Percentiles rank a stretch among this genome's conserved stretches.
These are phyloP conservation scores for Trichoplusia ni DNA, from an alignment of 1,140 invertebrate species.

Conservation along the genomic window DNA sequence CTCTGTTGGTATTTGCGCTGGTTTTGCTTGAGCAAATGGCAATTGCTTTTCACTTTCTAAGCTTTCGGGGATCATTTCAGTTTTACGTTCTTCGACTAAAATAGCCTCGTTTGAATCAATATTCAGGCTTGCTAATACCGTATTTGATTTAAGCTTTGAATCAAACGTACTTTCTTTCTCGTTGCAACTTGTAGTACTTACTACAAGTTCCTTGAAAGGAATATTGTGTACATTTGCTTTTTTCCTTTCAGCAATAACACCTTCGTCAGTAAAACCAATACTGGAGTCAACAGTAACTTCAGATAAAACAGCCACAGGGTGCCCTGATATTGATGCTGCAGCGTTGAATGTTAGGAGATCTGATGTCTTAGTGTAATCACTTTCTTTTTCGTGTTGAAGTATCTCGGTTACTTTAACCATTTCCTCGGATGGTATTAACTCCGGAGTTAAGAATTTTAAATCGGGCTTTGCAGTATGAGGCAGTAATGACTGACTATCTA, in stretches of 20 bases:
- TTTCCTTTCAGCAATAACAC: slow-evolving; percentile 30
- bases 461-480: slow-evolving; percentile 43
- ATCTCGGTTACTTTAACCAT: slow-evolving; percentile 58
- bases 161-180: slow-evolving; percentile 61
- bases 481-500: slow-evolving; percentile 60
- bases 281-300: slow-evolving; percentile 56
- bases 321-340: slow-evolving; percentile 44
- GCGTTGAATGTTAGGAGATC: slow-evolving; percentile 43
- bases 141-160: slow-evolving; percentile 31
- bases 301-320: slow-evolving; percentile 57
- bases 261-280: slow-evolving; percentile 44
- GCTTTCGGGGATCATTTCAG: slow-evolving; percentile 45
- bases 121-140: slow-evolving; percentile 43
- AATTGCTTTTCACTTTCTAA: slow-evolving; percentile 35
- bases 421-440: slow-evolving; percentile 53
- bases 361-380: slow-evolving; percentile 39
- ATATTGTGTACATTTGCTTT: slow-evolving; percentile 58
- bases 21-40: slow-evolving; percentile 36
- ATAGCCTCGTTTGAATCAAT: slow-evolving; percentile 56
- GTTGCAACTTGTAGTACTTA: slow-evolving; percentile 56
- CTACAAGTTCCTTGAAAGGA: slow-evolving; percentile 55
- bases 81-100: slow-evolving; percentile 52
- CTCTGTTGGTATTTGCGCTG: slow-evolving; percentile 45
- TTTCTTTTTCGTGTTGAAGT: slow-evolving; percentile 64
- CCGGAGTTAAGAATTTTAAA: slow-evolving; percentile 43